Percentiles rank a stretch among this genome's conserved stretches.
phyloP scores from a whole-genome alignment of 2,797 vertebrate species.

The Hoplostethus mediterraneus region DNA sequence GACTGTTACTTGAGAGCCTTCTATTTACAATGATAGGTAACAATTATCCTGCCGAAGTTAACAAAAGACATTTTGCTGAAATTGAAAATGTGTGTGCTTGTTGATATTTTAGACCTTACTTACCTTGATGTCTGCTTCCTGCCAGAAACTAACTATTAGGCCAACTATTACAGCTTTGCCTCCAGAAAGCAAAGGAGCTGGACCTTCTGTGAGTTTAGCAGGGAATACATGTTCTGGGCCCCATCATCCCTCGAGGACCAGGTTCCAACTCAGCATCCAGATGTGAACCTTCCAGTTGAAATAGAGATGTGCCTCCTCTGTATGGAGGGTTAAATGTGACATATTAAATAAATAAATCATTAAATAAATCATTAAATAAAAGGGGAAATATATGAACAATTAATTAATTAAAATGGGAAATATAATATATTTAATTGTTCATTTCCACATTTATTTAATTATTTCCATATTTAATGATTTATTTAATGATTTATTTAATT shows the following conservation, averaged over 20 bases:
- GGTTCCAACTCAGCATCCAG: conserved; percentile 66
- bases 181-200: not conserved
- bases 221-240: conserved; percentile 27
- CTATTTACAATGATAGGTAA: conserved; percentile 51
- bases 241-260: conserved; percentile 56
- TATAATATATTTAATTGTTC: too few species aligned
- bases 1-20: conserved; percentile 55
- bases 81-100: conserved; percentile 19
- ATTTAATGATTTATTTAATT: too few species aligned
- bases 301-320: conserved; percentile 75
- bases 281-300: conserved; percentile 68
- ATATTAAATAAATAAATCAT: too few species aligned
- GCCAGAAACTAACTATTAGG: conserved; percentile 2
- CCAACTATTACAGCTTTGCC: conserved; percentile 8
- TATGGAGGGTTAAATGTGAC: too few species aligned
- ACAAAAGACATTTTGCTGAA: conserved; percentile 43
- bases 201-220: conserved; percentile 28
- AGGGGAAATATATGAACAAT: too few species aligned
- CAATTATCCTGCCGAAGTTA: conserved; percentile 10
- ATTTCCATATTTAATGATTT: too few species aligned
- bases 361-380: too few species aligned
- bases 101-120: conserved; percentile 47
- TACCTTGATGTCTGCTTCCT: conserved; percentile 25
- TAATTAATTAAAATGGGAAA: too few species aligned
- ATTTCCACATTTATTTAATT: too few species aligned